phyloP scores from a whole-genome alignment of 2,113 vertebrate species.

The Morone chrysops region DNA sequence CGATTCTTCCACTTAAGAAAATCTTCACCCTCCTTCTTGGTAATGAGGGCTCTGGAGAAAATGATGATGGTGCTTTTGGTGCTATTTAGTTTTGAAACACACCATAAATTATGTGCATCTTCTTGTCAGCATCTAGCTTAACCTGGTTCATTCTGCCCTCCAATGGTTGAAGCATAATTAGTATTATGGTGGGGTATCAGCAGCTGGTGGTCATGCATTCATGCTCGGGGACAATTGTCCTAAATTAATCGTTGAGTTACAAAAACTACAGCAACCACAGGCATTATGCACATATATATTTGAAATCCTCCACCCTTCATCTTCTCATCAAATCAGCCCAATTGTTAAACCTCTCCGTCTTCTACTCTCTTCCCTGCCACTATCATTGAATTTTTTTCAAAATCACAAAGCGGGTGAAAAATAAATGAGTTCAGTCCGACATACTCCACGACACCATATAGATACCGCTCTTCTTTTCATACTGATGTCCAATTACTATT shows the following conservation, averaged over 20 bases:
- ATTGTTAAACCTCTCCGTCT: background rate
- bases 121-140: conserved; percentile 43
- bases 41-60: conserved; percentile 20
- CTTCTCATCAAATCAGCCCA: background rate
- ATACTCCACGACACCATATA: background rate
- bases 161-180: conserved; percentile 47
- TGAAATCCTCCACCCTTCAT: background rate
- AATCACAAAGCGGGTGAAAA: background rate
- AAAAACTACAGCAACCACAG: background rate
- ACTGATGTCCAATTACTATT: too few relatives aligned
- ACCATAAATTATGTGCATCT: conserved; percentile 22
- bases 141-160: conserved; percentile 55
- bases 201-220: conserved; percentile 51
- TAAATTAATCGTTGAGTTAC: conserved; percentile 13
- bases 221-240: conserved; percentile 38
- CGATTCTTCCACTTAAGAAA: background rate
- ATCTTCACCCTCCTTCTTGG: background rate
- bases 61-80: conserved; percentile 24
- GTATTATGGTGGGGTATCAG: conserved; percentile 27
- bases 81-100: conserved; percentile 40
- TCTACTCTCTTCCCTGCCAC: too few relatives aligned
- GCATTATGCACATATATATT: background rate
- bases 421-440: background rate
- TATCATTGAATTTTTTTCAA: background rate
- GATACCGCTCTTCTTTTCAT: too few relatives aligned